Evolutionary conservation across 2,113 vertebrate genomes (phyloP).

Genomic region (Python bivittatus): DNA sequence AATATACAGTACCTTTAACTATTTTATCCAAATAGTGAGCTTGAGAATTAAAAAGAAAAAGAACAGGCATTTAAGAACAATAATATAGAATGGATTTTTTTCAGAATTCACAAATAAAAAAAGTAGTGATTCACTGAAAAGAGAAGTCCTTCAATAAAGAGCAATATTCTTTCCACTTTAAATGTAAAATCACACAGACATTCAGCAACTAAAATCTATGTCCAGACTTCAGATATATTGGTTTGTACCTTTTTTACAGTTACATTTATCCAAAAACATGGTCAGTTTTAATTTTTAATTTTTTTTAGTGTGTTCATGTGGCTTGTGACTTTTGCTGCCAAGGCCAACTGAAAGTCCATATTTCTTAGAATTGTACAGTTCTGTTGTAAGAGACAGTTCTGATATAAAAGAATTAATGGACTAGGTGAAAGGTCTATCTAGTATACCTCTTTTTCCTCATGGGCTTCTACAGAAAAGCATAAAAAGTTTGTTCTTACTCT

Average conservation of each 20-base stretch:
- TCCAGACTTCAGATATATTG: neutral
- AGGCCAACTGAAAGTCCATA: neutral
- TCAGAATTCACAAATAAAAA: conserved; percentile 80
- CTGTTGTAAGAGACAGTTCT: too few species aligned
- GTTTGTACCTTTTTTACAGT: conserved; percentile 12
- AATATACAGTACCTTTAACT: conserved; percentile 98
- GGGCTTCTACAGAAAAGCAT: neutral
- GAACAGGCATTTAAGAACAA: conserved; percentile 85
- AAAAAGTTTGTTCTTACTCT: neutral
- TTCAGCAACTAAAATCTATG: conserved; percentile 8
- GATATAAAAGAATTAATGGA: neutral
- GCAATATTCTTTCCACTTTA: conserved; percentile 60
- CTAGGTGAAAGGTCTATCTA: neutral
- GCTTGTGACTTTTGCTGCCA: conserved; percentile 34
- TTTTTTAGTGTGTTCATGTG: conserved; percentile 27
- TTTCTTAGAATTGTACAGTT: conserved; percentile 8
- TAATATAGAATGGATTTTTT: conserved; percentile 74
- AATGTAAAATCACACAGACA: conserved; percentile 29
- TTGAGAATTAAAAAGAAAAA: conserved; percentile 80
- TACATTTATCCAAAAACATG: conserved; percentile 31
- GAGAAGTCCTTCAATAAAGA: conserved; percentile 60
- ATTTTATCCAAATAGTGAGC: conserved; percentile 99
- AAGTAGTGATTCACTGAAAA: conserved; percentile 66
- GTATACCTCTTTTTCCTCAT: neutral
- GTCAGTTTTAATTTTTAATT: conserved; percentile 20